Evolutionary conservation across 2,113 vertebrate genomes (phyloP).

Genomic region (Dendropsophus ebraccatus): DNA sequence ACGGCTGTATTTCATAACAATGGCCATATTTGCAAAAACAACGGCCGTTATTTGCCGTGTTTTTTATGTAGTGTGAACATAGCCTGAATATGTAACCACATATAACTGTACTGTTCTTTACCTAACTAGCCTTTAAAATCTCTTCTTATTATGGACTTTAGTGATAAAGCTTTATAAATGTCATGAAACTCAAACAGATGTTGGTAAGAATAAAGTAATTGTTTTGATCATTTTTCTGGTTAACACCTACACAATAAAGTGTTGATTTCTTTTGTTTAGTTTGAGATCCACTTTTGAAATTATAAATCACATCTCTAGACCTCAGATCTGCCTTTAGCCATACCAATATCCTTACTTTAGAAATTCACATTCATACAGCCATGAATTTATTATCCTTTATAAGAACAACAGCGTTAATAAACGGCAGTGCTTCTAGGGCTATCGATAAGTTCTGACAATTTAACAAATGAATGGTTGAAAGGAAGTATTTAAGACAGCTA

Average conservation of each 20-base stretch:
- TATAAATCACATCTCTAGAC: constrained; percentile 17
- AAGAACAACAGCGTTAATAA: constrained; percentile 32
- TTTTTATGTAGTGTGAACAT: no score
- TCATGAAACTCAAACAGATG: no score
- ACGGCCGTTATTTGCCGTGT: no score
- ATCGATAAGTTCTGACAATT: constrained; percentile 56
- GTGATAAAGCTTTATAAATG: no score
- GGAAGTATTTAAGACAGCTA: constrained; percentile 55
- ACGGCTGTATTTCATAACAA: no score
- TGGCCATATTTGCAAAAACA: no score
- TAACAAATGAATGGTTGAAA: constrained; percentile 54
- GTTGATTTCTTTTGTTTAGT: not conserved
- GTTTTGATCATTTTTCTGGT: not conserved
- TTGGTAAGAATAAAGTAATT: no score
- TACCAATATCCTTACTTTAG: not conserved
- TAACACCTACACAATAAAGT: not conserved
- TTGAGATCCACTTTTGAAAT: not conserved
- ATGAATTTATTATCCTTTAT: constrained; percentile 39
- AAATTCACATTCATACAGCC: constrained; percentile 24
- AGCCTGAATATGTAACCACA: no score
- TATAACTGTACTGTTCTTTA: no score
- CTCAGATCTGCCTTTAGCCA: not conserved
- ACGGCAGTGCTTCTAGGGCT: constrained; percentile 39
- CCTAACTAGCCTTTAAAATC: no score
- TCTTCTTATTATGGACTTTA: no score